Evolutionary conservation across 2,888 invertebrate genomes (phyloP), one percentile per base, ranked within the genome.

Genomic region (Epinotia nisella): DNA sequence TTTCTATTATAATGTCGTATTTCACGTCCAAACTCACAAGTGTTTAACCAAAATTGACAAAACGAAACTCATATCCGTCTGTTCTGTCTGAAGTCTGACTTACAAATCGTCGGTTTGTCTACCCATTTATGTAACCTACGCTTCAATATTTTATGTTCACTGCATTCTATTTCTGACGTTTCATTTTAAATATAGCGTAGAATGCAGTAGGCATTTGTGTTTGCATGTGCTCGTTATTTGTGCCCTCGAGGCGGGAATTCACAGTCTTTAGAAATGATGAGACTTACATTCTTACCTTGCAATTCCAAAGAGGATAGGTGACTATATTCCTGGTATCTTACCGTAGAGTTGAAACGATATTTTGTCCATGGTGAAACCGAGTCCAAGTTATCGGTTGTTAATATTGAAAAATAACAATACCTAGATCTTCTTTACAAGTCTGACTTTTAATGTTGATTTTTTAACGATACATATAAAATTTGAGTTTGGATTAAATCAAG

Each of bases 201-300:
- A 70, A 55, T 70, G 70, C 67, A 41, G 35, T 39, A 51, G 56
- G 49, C 72, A 51, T 71, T 71, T 66, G 69, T 79, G 80, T 79
- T 77, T 81, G 85, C 87, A 86, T 85, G 85, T 82, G 85, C 82
- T 86, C 85, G 85, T 82, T 69, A 17, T 85, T 78, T 79, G 76
- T 78, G 75, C 76, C 80, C 79, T 74, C 29, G 49, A 65, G 71
- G 74, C 58, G 55, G 71, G 55, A 71, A 51, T 62, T 72, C 62
- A 60, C n/a, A 49, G 17, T 19, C 17, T 66, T 39, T 39, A n/a
- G 5, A 13, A 65, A 56, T 56, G 3, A 41, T 15, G 35, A 55
- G 19, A 66, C 41, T 13, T 4, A 15, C 0, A n/a, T 41, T 55
- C 55, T 66, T 55, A 56, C 41, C 55, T 39, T 51, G n/a, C 7